Conservation (phyloP, 2,888 invertebrate genomes). For the Herminia tarsipennalis region DNA sequence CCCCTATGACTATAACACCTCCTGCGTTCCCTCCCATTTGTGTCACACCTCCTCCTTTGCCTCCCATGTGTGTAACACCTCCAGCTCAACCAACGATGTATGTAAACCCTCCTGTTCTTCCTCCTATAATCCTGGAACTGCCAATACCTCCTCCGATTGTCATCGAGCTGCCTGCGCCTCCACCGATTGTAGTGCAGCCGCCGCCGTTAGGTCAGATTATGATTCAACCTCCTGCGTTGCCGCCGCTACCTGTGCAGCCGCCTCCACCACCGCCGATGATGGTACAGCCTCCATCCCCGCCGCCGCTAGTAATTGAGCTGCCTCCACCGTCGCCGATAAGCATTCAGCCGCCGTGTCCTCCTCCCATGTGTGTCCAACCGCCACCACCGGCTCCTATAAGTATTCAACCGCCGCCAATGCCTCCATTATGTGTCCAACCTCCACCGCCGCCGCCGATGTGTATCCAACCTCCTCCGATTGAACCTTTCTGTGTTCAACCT, state of each 20-base stretch:
- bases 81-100: slow-evolving; percentile 66
- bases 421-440: slow-evolving; percentile 69
- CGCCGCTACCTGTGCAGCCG: slow-evolving; percentile 72
- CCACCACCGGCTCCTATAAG: slow-evolving; percentile 68
- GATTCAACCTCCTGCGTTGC: slow-evolving; percentile 72
- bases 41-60: slow-evolving; percentile 64
- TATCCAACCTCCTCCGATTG: slow-evolving; percentile 66
- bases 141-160: slow-evolving; percentile 67
- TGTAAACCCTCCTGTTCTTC: slow-evolving; percentile 61
- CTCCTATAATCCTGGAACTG: slow-evolving; percentile 60
- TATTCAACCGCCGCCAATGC: slow-evolving; percentile 67
- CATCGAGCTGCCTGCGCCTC: slow-evolving; percentile 69
- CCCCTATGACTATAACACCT: slow-evolving; percentile 62
- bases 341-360: slow-evolving; percentile 69
- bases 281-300: slow-evolving; percentile 68
- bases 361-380: slow-evolving; percentile 68
- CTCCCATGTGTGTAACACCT: slow-evolving; percentile 64
- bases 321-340: slow-evolving; percentile 67
- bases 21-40: slow-evolving; percentile 64
- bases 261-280: slow-evolving; percentile 69
- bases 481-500: slow-evolving; percentile 69
- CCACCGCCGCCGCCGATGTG: slow-evolving; percentile 64
- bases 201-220: slow-evolving; percentile 68
- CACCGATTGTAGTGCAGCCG: slow-evolving; percentile 72
- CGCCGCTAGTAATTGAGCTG: slow-evolving; percentile 66